These are phyloP conservation scores for Euzophera pinguis DNA, from an alignment of 2,888 invertebrate genomes.

Conservation along the genomic window DNA sequence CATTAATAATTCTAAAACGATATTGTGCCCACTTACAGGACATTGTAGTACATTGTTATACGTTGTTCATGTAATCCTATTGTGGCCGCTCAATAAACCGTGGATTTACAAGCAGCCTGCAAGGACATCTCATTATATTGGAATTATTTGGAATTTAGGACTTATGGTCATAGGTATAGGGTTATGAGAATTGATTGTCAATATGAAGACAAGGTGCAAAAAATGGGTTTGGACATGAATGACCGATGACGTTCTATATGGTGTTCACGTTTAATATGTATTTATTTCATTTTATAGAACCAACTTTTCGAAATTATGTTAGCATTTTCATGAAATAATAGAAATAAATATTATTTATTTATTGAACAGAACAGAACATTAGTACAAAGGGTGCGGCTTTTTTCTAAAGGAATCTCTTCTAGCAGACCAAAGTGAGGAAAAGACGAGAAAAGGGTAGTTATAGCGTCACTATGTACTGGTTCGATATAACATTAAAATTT, in stretches of 20 bases:
- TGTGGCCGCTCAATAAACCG: constrained; percentile 53
- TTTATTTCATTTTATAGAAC: no score
- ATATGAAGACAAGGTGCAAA: constrained; percentile 54
- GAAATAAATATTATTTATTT: no score
- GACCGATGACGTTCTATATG: constrained; percentile 52
- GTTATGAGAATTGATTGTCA: background rate
- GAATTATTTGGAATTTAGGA: constrained; percentile 3
- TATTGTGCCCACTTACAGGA: constrained; percentile 28
- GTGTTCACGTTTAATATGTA: constrained; percentile 20
- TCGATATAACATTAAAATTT: no score
- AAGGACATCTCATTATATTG: constrained; percentile 24
- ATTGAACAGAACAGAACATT: no score
- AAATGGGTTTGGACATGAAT: constrained; percentile 57
- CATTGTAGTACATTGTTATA: constrained; percentile 29
- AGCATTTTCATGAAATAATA: no score
- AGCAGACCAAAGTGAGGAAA: no score
- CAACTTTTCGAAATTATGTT: no score
- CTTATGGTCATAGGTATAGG: constrained; percentile 7
- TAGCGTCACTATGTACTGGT: no score
- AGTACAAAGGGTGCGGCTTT: no score
- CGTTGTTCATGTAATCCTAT: constrained; percentile 47
- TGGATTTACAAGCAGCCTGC: constrained; percentile 46
- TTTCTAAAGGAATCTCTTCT: no score
- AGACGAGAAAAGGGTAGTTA: no score
- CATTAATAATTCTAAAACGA: constrained; percentile 33